Percentiles rank a stretch among this genome's conserved stretches.
Evolutionary conservation across 2,113 vertebrate genomes (phyloP).

Genomic region (Amphiprion percula): DNA sequence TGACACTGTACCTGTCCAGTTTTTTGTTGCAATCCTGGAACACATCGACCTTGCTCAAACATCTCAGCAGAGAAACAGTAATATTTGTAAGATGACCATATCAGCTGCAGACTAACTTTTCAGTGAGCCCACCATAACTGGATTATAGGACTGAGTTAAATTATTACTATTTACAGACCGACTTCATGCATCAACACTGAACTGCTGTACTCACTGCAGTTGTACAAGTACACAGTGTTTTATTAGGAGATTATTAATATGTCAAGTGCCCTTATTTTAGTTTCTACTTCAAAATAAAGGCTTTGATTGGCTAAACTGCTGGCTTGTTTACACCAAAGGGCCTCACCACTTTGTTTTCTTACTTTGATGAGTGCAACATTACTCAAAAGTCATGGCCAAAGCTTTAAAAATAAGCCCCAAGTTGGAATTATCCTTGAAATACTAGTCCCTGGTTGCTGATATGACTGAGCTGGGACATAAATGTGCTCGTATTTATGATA

Average conservation of each 20-base stretch:
- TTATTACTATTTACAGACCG: background rate
- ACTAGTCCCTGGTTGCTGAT: conserved; percentile 3
- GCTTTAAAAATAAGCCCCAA: background rate
- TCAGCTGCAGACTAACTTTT: too few species aligned
- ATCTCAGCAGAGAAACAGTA: too few species aligned
- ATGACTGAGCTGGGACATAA: conserved; percentile 1
- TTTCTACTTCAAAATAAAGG: background rate
- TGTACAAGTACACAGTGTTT: background rate
- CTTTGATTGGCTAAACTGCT: background rate
- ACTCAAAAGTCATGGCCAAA: background rate
- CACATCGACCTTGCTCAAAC: too few species aligned
- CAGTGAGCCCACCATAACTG: too few species aligned
- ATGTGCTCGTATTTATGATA: conserved; percentile 32
- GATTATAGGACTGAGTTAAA: too few species aligned
- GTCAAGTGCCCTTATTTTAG: background rate
- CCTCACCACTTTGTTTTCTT: background rate
- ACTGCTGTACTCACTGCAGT: too few species aligned
- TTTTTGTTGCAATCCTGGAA: too few species aligned
- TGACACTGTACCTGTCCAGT: too few species aligned
- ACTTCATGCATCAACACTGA: too few species aligned
- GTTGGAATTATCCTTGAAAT: conserved; percentile 12
- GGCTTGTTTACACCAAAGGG: background rate
- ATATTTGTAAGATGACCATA: too few species aligned
- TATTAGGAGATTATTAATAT: background rate
- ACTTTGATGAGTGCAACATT: background rate